Percentiles rank a stretch among this genome's conserved stretches.
Evolutionary conservation across 1,140 invertebrate genomes (phyloP).

Genomic region (Pseudomyrmex cubaensis): DNA sequence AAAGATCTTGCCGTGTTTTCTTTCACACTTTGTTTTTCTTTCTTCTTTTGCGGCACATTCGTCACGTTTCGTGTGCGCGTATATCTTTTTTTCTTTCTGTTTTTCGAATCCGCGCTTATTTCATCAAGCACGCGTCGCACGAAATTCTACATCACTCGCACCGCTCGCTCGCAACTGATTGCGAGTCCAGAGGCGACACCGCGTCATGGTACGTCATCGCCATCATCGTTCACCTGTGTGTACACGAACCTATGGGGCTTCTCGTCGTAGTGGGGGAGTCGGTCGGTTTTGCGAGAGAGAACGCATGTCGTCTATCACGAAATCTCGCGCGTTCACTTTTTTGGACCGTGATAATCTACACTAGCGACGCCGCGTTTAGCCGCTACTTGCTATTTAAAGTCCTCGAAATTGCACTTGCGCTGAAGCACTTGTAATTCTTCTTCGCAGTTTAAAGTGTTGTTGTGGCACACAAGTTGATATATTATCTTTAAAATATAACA

Average conservation of each 20-base stretch:
- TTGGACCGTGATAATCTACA: slow-evolving; percentile 24
- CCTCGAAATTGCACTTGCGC: slow-evolving; percentile 5
- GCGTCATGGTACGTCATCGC: slow-evolving; percentile 30
- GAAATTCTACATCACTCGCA: slow-evolving; percentile 36
- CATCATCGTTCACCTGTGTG: slow-evolving; percentile 48
- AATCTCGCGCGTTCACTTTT: slow-evolving; percentile 19
- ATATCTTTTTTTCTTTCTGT: neutral
- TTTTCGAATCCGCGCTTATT: neutral
- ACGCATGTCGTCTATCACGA: slow-evolving; percentile 29
- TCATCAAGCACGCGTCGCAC: slow-evolving; percentile 22
- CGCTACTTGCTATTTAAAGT: slow-evolving; percentile 2
- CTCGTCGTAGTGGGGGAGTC: slow-evolving; percentile 49
- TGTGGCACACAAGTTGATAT: neutral
- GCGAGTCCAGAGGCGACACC: slow-evolving; percentile 15
- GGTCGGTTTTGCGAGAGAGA: slow-evolving; percentile 38
- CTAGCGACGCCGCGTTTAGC: slow-evolving; percentile 13
- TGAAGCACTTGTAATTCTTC: neutral
- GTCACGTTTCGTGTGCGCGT: neutral
- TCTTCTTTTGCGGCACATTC: neutral
- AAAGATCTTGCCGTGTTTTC: slow-evolving; percentile 8
- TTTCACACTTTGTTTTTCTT: slow-evolving; percentile 13
- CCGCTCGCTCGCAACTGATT: slow-evolving; percentile 42
- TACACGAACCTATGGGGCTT: slow-evolving; percentile 39
- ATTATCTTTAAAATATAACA: neutral
- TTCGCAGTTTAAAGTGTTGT: neutral